phyloP scores from a whole-genome alignment of 2,113 vertebrate species.

The Apodemus speciosus region DNA sequence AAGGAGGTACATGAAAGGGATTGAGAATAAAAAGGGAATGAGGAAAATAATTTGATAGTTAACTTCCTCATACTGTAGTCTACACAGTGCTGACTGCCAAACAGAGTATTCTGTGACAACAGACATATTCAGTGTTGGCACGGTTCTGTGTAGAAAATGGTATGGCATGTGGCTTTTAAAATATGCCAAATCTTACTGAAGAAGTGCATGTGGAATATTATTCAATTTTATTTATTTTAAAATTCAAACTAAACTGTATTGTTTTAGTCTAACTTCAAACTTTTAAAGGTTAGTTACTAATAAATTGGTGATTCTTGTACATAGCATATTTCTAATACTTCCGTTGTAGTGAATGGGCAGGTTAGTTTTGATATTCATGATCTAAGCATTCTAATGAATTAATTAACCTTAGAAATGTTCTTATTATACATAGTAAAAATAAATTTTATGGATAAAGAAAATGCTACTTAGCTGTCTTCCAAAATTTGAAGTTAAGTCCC shows the following conservation, averaged over 20 bases:
- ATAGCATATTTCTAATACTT: not conserved
- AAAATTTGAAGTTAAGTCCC: not conserved
- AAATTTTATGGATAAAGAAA: constrained; percentile 34
- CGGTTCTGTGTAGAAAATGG: not conserved
- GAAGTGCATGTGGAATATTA: constrained; percentile 24
- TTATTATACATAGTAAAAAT: not conserved
- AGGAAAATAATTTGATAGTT: not conserved
- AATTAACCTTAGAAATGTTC: not conserved
- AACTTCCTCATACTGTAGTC: not conserved
- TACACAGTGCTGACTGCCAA: not conserved
- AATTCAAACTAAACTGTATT: constrained; percentile 41
- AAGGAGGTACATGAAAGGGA: not conserved
- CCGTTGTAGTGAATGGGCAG: constrained; percentile 9
- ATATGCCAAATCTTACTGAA: not conserved
- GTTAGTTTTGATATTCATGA: constrained; percentile 18
- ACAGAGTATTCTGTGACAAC: not conserved
- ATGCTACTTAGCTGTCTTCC: not conserved
- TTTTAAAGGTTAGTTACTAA: constrained; percentile 31
- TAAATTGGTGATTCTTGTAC: not conserved
- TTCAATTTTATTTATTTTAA: constrained; percentile 34
- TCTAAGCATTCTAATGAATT: not conserved
- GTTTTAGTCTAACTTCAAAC: constrained; percentile 29
- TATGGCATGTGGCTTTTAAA: not conserved
- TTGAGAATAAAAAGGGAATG: not conserved
- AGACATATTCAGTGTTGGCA: not conserved